Evolutionary conservation across 1,140 invertebrate genomes (phyloP), one percentile per base, ranked within the genome.

Genomic region (Temnothorax nylanderi): DNA sequence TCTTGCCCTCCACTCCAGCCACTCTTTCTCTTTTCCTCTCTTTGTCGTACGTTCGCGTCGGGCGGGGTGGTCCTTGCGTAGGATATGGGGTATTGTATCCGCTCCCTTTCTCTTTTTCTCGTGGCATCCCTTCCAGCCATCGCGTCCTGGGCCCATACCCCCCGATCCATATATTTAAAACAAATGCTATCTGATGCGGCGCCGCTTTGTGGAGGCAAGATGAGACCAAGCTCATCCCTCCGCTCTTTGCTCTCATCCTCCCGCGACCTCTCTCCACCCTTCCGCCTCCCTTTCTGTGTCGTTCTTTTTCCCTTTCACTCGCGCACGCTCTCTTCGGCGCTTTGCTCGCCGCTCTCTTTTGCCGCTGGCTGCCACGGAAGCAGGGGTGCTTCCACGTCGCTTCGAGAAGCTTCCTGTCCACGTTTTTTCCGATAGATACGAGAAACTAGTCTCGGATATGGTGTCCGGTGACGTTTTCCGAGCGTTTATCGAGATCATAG

Each of bases 101-200:
- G 69, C 51, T 86, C 86, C 51, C 81, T 82, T 60, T 81, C 78
- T 82, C 88, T 89, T 87, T 77, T 90, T 87, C 75, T 77, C 71
- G 65, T 84, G 69, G 77, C 88, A 71, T 86, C 81, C 85, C 64
- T 80, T 58, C 84, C 74, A 71, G 85, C 88, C 88, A 85, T 90
- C 76, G 74, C 78, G 88, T 65, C 64, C 84, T 82, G 77, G 69
- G 75, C 90, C 88, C 88, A 87, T 89, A 91, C 90, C 92, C 90
- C 80, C 91, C 91, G 91, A 93, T 92, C 91, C 94, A 95, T 95
- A 95, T 95, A 94, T 95, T 95, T 94, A 94, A 95, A 95, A 95
- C 94, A 95, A 95, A 95, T 95, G 94, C 94, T 95, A 95, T 95
- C 94, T 95, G 94, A 95, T 95, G 93, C 94, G 93, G 92, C 93